These are phyloP conservation scores for Prorops nasuta DNA, from an alignment of 1,140 invertebrate species.

Conservation along the genomic window DNA sequence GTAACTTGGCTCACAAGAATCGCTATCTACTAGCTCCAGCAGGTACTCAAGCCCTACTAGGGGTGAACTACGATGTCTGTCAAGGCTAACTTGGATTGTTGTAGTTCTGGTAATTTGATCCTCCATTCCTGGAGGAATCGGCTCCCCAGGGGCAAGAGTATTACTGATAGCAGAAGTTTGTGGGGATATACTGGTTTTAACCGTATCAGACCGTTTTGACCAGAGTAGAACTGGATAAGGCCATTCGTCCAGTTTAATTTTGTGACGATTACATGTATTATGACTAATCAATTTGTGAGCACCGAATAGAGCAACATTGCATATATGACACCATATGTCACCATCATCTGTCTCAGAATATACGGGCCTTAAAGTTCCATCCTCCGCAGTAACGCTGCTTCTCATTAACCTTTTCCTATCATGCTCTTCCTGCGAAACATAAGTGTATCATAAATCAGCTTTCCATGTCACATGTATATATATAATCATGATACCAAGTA, in stretches of 20 bases:
- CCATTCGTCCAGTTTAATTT: conserved; percentile 54
- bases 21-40: conserved; percentile 66
- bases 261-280: conserved; percentile 51
- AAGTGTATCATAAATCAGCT: conserved; percentile 25
- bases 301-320: conserved; percentile 52
- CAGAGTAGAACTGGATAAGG: conserved; percentile 52
- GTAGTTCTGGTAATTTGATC: conserved; percentile 60
- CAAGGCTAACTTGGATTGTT: conserved; percentile 60
- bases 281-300: conserved; percentile 52
- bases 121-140: conserved; percentile 70
- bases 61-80: conserved; percentile 53
- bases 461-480: background rate
- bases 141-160: conserved; percentile 63
- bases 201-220: conserved; percentile 46
- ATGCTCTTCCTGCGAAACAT: conserved; percentile 50
- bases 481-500: background rate
- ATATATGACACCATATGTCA: conserved; percentile 56
- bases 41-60: conserved; percentile 70
- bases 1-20: conserved; percentile 67
- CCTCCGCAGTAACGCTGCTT: conserved; percentile 53
- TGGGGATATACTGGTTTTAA: conserved; percentile 27
- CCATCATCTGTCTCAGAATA: conserved; percentile 53
- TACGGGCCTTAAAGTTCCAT: conserved; percentile 50
- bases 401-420: conserved; percentile 53
- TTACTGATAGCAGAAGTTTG: conserved; percentile 25